Percentiles rank a stretch among this genome's conserved stretches.
Conservation (phyloP, 2,797 vertebrate species). For the Knipowitschia caucasica region DNA sequence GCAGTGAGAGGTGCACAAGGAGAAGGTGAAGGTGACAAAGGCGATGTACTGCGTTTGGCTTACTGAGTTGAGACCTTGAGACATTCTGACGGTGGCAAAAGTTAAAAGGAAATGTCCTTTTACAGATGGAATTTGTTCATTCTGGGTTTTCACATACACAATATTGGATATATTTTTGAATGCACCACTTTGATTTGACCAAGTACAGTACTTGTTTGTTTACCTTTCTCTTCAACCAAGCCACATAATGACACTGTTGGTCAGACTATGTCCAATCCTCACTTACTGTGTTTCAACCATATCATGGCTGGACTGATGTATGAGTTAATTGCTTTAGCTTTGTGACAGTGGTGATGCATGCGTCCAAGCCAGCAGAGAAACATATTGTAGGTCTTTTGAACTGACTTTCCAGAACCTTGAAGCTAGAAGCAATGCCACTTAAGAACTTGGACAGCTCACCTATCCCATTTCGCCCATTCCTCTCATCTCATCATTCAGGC, state of each 20-base stretch:
- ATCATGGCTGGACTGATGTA: neutral
- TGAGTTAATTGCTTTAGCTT: constrained; percentile 1
- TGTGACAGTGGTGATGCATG: neutral
- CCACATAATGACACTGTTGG: neutral
- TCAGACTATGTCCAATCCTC: neutral
- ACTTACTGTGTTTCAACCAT: neutral
- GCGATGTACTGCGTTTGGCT: constrained; percentile 5
- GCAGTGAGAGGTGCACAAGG: constrained; percentile 7
- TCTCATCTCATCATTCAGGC: constrained; percentile 21
- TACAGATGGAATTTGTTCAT: neutral
- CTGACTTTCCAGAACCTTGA: neutral
- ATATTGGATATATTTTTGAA: neutral
- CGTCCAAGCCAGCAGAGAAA: neutral
- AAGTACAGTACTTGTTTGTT: neutral
- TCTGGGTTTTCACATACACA: too few relatives aligned
- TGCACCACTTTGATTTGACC: neutral
- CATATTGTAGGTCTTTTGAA: constrained; percentile 1
- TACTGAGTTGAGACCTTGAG: neutral
- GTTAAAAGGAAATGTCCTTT: neutral
- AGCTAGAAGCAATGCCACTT: constrained; percentile 10
- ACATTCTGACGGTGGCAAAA: constrained; percentile 3
- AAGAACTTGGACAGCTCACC: constrained; percentile 10
- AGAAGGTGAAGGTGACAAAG: constrained; percentile 9
- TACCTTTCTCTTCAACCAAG: neutral
- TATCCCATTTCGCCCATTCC: constrained; percentile 9